Conservation (phyloP, 2,113 vertebrate species). For the Prochilodus magdalenae region DNA sequence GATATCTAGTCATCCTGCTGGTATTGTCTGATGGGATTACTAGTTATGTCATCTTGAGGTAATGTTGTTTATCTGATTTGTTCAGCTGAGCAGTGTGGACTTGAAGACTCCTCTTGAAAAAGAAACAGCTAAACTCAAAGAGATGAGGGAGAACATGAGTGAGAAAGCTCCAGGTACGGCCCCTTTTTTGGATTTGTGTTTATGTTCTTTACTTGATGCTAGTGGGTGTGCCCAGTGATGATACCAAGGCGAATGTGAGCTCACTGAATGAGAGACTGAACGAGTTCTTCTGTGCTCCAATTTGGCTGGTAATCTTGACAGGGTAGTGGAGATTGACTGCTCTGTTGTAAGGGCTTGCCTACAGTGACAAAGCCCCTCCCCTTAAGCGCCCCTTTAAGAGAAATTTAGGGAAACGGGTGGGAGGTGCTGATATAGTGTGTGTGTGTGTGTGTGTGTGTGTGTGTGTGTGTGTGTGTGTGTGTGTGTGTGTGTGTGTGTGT, state of each 20-base stretch:
- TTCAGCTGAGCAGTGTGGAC: constrained; percentile 86
- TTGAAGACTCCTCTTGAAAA: constrained; percentile 87
- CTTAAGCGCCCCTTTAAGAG: constrained; percentile 18
- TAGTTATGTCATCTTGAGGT: no score
- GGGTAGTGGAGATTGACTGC: constrained; percentile 41
- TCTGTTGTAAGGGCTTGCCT: constrained; percentile 60
- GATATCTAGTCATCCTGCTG: no score
- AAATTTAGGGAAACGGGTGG: constrained; percentile 16
- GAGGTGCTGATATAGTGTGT: constrained; percentile 23
- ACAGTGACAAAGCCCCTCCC: constrained; percentile 33
- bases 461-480: neutral
- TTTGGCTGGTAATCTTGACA: constrained; percentile 59
- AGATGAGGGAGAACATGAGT: constrained; percentile 76
- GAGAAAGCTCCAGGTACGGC: constrained; percentile 66
- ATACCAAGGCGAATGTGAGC: constrained; percentile 62
- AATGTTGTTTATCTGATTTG: neutral
- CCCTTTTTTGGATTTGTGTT: constrained; percentile 23
- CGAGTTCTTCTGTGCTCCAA: constrained; percentile 37
- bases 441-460: constrained; percentile 18
- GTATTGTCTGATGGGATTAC: no score
- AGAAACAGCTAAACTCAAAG: constrained; percentile 83
- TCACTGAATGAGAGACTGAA: constrained; percentile 26
- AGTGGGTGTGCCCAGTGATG: constrained; percentile 52
- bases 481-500: neutral
- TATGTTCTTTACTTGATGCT: neutral